Conservation (phyloP, 2,113 vertebrate genomes). For the Corythaixoides concolor region DNA sequence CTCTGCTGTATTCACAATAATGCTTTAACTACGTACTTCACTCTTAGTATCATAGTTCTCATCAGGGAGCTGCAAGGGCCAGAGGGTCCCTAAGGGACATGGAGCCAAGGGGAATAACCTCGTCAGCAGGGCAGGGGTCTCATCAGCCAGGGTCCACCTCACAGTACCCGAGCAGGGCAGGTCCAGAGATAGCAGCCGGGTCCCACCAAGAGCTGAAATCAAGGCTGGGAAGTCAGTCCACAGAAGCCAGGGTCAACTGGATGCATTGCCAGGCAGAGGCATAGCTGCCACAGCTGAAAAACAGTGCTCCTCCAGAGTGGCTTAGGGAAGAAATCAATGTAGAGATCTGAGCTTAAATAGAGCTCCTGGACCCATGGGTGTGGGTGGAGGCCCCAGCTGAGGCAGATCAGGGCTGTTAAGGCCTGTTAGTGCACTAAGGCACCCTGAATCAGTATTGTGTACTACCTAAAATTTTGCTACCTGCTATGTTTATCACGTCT, state of each 20-base stretch:
- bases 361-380: background rate
- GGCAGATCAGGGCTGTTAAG: background rate
- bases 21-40: background rate
- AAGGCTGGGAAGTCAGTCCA: background rate
- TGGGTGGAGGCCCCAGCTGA: background rate
- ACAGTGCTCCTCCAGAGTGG: rapidly evolving
- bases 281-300: background rate
- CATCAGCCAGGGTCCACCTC: background rate
- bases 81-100: background rate
- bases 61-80: background rate
- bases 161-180: background rate
- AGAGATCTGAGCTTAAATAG: background rate
- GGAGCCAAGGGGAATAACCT: background rate
- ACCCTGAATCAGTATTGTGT: background rate
- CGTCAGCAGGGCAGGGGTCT: background rate
- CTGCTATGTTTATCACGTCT: background rate
- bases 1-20: background rate
- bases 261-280: background rate
- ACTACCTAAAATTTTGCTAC: background rate
- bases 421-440: background rate
- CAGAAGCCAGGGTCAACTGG: background rate
- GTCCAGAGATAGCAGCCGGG: background rate
- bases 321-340: background rate
- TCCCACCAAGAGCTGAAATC: background rate
- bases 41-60: background rate